phyloP scores from a whole-genome alignment of 2,888 invertebrate species.

The Ceriagrion tenellum region DNA sequence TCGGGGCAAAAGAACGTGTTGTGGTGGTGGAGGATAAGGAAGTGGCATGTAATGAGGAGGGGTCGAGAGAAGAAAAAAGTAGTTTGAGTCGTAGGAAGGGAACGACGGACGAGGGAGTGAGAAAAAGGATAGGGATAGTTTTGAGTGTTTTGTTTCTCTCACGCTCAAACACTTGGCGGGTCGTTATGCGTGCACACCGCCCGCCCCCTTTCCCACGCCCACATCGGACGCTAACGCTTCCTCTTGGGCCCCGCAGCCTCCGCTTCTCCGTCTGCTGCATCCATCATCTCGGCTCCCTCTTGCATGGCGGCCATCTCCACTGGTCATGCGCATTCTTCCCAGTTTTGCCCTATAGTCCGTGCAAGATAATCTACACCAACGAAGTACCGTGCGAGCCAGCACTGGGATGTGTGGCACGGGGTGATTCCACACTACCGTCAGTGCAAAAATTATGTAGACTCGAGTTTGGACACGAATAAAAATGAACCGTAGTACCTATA shows the following conservation, averaged over 20 bases:
- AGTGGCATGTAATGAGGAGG: no score
- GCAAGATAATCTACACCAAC: no score
- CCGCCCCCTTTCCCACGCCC: background rate
- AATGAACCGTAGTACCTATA: no score
- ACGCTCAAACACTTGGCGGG: background rate
- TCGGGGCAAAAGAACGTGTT: background rate
- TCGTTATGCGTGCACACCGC: background rate
- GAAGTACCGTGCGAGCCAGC: no score
- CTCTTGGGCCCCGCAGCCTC: background rate
- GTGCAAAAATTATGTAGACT: no score
- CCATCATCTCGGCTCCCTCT: background rate
- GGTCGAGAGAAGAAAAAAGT: no score
- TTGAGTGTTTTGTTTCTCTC: background rate
- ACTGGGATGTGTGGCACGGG: no score
- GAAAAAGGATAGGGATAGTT: background rate
- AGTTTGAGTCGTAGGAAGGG: background rate
- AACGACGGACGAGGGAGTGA: background rate
- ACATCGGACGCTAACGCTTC: background rate
- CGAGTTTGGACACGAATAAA: no score
- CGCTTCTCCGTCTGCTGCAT: background rate
- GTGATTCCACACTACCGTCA: no score
- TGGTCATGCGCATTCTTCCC: background rate
- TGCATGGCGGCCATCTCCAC: background rate
- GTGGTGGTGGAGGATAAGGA: no score
- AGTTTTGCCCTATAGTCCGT: no score